These are phyloP conservation scores for Cynoglossus semilaevis DNA, from an alignment of 2,113 vertebrate genomes.

Conservation along the genomic window DNA sequence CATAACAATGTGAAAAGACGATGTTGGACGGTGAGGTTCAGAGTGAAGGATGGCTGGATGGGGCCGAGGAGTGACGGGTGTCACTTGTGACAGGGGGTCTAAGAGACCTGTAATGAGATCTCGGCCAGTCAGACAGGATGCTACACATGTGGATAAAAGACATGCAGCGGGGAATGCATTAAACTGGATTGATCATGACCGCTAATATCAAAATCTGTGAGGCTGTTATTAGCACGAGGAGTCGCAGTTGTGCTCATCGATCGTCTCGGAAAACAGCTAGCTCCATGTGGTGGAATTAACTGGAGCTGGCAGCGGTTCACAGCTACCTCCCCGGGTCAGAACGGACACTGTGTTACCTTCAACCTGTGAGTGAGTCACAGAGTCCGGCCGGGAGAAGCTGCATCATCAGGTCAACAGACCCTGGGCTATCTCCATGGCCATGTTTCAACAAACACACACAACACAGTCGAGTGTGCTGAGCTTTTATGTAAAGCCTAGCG, in stretches of 20 bases:
- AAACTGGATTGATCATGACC: conserved; percentile 44
- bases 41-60: conserved; percentile 32
- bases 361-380: conserved; percentile 57
- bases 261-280: conserved; percentile 28
- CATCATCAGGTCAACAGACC: conserved; percentile 62
- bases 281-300: conserved; percentile 33
- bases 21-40: conserved; percentile 43
- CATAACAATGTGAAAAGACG: too few species aligned
- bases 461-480: conserved; percentile 13
- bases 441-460: conserved; percentile 36
- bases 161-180: conserved; percentile 34
- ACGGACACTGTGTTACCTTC: conserved; percentile 46
- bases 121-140: conserved; percentile 53
- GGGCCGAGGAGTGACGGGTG: not conserved
- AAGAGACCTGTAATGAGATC: conserved; percentile 67
- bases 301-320: conserved; percentile 35
- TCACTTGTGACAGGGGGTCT: conserved; percentile 22
- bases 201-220: conserved; percentile 51
- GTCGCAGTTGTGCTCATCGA: conserved; percentile 23
- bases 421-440: conserved; percentile 56
- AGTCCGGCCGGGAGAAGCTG: conserved; percentile 40
- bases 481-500: conserved; percentile 23
- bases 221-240: conserved; percentile 39
- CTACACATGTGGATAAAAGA: conserved; percentile 35
- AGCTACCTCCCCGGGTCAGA: conserved; percentile 45